Conservation (phyloP, 92 coral and sea anemone genomes). For the Metridium senile region DNA sequence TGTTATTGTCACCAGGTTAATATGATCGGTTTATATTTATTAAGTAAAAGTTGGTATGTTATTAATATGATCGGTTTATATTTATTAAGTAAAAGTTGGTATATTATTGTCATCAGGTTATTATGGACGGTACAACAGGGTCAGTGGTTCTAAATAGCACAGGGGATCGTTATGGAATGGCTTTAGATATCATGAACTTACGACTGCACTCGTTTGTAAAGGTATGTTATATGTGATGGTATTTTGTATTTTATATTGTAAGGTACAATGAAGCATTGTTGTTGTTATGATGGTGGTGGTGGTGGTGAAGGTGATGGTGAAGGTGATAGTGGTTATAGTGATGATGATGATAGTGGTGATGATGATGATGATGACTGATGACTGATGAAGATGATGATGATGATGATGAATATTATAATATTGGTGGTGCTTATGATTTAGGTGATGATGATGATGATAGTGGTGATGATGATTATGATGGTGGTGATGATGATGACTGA, state of each 20-base stretch:
- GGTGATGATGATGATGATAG: no score
- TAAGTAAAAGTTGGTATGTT: not conserved
- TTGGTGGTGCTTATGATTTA: no score
- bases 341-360: no score
- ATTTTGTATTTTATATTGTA: not conserved
- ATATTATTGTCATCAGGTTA: slow-evolving; percentile 21
- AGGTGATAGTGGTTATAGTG: no score
- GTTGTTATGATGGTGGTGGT: no score
- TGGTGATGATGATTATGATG: no score
- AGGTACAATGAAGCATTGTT: no score
- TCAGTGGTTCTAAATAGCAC: slow-evolving; percentile 26
- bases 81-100: not conserved
- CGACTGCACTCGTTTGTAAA: slow-evolving; percentile 39
- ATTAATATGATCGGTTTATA: not conserved
- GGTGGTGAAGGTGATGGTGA: no score
- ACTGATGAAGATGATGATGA: no score
- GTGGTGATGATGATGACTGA: no score
- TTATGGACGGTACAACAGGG: slow-evolving; percentile 47
- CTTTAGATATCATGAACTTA: slow-evolving; percentile 48
- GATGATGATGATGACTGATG: no score
- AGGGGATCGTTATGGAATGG: slow-evolving; percentile 38
- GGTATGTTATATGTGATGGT: slow-evolving; percentile 21
- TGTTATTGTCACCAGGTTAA: not conserved
- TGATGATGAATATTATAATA: no score
- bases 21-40: not conserved